These are phyloP conservation scores for Anneissia japonica DNA, from an alignment of 35 echinoderm and acorn worm species.

Conservation along the genomic window DNA sequence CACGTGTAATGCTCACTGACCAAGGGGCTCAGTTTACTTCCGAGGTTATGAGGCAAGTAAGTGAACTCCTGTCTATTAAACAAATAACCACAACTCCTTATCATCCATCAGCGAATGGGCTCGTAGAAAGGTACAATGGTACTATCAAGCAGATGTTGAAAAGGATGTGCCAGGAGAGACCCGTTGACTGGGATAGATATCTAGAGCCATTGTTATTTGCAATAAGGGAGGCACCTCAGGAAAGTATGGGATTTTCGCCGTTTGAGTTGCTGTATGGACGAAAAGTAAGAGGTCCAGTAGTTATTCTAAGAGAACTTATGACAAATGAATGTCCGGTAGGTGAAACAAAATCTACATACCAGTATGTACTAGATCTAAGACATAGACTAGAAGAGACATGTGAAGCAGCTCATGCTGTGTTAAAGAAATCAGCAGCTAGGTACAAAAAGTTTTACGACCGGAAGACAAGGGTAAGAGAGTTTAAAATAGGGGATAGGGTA, in stretches of 20 bases:
- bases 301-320: background rate
- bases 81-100: too few species aligned
- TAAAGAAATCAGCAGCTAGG: background rate
- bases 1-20: slow-evolving; percentile 31
- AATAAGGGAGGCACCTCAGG: too few species aligned
- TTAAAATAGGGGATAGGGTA: background rate
- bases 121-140: background rate
- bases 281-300: background rate
- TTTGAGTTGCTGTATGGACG: too few species aligned
- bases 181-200: slow-evolving; percentile 7
- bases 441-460: slow-evolving; percentile 3
- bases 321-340: background rate
- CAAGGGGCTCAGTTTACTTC: slow-evolving; percentile 35
- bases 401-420: background rate
- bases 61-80: background rate
- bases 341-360: background rate
- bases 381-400: slow-evolving; percentile 14
- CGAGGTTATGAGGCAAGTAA: slow-evolving; percentile 17
- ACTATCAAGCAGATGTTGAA: background rate
- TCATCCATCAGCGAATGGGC: too few species aligned
- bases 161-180: background rate
- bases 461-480: background rate
- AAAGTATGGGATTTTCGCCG: too few species aligned
- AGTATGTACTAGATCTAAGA: slow-evolving; percentile 8
- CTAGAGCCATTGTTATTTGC: background rate